Conservation (phyloP, 2,888 invertebrate genomes). For the Scaptomyza caliginosa region DNA sequence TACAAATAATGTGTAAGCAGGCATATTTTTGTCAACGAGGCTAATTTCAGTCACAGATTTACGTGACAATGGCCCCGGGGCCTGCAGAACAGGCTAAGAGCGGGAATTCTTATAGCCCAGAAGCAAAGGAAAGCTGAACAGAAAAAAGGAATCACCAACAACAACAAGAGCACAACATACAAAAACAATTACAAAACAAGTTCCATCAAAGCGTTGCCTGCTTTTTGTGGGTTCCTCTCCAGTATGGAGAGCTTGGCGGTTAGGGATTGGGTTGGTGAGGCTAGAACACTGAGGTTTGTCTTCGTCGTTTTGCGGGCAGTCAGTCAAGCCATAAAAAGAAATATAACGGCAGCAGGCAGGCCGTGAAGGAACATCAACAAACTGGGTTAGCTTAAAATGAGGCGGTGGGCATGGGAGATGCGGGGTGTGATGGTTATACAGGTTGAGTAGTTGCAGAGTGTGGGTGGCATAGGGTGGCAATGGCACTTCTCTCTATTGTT, state of each 20-base stretch:
- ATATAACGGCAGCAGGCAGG: conserved; percentile 57
- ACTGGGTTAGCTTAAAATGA: conserved; percentile 63
- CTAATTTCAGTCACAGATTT: conserved; percentile 79
- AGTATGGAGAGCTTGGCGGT: neutral
- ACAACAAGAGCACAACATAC: conserved; percentile 45
- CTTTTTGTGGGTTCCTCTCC: conserved; percentile 32
- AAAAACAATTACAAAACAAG: conserved; percentile 77
- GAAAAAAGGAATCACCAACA: conserved; percentile 16
- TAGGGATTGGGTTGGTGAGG: neutral
- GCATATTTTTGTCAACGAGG: conserved; percentile 80
- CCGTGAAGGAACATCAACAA: conserved; percentile 61
- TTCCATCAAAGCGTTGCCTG: conserved; percentile 52
- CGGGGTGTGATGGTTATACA: conserved; percentile 12
- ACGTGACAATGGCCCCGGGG: conserved; percentile 71
- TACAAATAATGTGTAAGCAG: conserved; percentile 80
- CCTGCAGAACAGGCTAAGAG: neutral
- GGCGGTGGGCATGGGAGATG: no score
- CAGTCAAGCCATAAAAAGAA: conserved; percentile 72
- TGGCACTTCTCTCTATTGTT: conserved; percentile 34
- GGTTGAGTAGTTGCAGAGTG: conserved; percentile 44
- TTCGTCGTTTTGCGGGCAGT: conserved; percentile 73
- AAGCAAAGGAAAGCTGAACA: conserved; percentile 36
- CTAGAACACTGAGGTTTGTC: conserved; percentile 36
- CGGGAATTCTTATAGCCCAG: conserved; percentile 16
- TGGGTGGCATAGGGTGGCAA: neutral